phyloP scores from a whole-genome alignment of 2,888 invertebrate genomes.

The Agrotis segetum region DNA sequence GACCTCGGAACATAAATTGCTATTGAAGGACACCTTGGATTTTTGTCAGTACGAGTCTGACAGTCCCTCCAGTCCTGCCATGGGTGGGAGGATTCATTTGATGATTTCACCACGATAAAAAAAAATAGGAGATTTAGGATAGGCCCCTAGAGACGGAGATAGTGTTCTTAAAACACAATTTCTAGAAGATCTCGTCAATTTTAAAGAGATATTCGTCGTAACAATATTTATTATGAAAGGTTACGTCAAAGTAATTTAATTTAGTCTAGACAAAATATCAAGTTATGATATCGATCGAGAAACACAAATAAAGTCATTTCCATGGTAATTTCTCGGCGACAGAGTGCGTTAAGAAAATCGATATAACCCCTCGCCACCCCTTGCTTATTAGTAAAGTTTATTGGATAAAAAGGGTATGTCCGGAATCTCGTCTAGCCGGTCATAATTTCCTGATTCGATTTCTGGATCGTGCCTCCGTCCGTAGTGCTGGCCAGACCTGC shows the following conservation, averaged over 20 bases:
- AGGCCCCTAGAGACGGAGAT: not conserved
- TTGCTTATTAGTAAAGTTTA: slow-evolving; percentile 21
- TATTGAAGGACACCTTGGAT: too few species aligned
- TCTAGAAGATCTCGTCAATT: not conserved
- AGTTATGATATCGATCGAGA: not conserved
- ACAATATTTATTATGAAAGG: not conserved
- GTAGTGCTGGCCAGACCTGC: not conserved
- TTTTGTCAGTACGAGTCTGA: too few species aligned
- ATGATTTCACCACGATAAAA: too few species aligned
- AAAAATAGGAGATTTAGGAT: not conserved
- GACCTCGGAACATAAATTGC: too few species aligned
- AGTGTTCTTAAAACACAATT: not conserved
- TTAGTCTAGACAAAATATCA: not conserved
- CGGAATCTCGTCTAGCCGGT: not conserved
- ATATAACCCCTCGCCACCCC: not conserved
- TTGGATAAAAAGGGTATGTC: slow-evolving; percentile 29
- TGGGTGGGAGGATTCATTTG: too few species aligned
- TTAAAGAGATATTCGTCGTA: not conserved
- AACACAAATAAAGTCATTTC: slow-evolving; percentile 20
- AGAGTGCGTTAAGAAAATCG: slow-evolving; percentile 2
- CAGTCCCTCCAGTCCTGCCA: too few species aligned
- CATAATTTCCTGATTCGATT: slow-evolving; percentile 34
- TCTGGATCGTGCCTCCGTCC: slow-evolving; percentile 3
- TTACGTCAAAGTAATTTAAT: slow-evolving; percentile 11
- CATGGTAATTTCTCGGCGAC: slow-evolving; percentile 29